Conservation (phyloP, 2,113 vertebrate genomes). For the Corythornis cristatus region DNA sequence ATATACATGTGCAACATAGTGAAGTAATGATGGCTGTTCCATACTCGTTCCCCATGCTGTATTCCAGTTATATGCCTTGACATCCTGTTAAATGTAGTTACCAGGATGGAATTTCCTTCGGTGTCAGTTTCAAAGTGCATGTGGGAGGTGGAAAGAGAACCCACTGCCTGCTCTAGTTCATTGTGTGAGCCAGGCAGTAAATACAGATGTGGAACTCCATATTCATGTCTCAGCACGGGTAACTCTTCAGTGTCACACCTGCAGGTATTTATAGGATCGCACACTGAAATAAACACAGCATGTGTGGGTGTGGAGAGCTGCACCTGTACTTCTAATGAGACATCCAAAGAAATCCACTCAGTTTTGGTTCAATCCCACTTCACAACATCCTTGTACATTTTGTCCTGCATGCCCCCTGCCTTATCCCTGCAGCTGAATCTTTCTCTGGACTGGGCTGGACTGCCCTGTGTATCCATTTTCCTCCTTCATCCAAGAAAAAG, state of each 20-base stretch:
- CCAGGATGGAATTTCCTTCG: not conserved
- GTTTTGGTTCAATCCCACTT: not conserved
- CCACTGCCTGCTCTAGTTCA: not conserved
- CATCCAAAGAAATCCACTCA: conserved; percentile 5
- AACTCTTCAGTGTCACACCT: conserved; percentile 49
- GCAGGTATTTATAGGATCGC: conserved; percentile 49
- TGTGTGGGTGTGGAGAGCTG: conserved; percentile 36
- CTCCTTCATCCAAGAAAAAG: not conserved
- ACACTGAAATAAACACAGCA: conserved; percentile 27
- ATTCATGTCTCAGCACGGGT: conserved; percentile 54
- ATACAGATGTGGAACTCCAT: conserved; percentile 57
- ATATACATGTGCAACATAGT: not conserved
- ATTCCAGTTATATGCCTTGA: not conserved
- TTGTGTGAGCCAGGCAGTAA: conserved; percentile 38
- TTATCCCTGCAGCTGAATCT: not conserved
- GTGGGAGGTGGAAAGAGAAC: not conserved
- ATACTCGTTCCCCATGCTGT: not conserved
- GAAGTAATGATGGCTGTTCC: not conserved
- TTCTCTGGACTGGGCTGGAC: not conserved
- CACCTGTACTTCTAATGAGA: conserved; percentile 52
- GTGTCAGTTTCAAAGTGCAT: not conserved
- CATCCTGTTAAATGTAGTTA: not conserved
- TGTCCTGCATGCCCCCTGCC: not conserved
- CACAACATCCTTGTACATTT: not conserved
- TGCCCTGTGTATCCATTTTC: not conserved